Conservation (phyloP, 2,888 invertebrate genomes). For the Pilophorus perplexus region DNA sequence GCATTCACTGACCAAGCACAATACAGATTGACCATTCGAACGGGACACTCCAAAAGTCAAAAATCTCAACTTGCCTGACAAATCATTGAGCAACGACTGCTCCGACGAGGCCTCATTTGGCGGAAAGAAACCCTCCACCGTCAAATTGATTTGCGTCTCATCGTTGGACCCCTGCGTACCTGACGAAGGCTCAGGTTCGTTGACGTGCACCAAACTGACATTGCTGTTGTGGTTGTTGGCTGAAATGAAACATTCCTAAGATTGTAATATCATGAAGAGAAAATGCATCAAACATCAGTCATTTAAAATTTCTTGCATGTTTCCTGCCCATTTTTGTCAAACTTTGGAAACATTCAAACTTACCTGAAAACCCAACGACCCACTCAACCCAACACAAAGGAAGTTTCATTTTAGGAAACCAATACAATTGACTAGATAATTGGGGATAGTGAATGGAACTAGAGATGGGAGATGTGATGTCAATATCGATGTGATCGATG, state of each 20-base stretch:
- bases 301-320: neutral
- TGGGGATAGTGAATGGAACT: too few species aligned
- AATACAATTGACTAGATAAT: too few species aligned
- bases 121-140: conserved; percentile 64
- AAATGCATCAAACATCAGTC: neutral
- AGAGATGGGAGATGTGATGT: too few species aligned
- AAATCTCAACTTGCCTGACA: conserved; percentile 19
- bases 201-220: conserved; percentile 51
- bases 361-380: too few species aligned
- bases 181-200: conserved; percentile 47
- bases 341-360: too few species aligned
- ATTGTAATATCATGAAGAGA: neutral
- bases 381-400: too few species aligned
- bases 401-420: too few species aligned
- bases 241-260: conserved; percentile 37
- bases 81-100: conserved; percentile 5
- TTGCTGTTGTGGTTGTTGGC: conserved; percentile 48
- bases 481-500: too few species aligned
- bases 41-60: too few species aligned
- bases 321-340: too few species aligned
- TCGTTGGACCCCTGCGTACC: conserved; percentile 51
- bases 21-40: too few species aligned
- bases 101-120: neutral
- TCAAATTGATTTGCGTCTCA: conserved; percentile 55
- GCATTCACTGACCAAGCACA: too few species aligned